phyloP scores from a whole-genome alignment of 1,140 invertebrate species.

The Cyrtorhinus lividipennis region DNA sequence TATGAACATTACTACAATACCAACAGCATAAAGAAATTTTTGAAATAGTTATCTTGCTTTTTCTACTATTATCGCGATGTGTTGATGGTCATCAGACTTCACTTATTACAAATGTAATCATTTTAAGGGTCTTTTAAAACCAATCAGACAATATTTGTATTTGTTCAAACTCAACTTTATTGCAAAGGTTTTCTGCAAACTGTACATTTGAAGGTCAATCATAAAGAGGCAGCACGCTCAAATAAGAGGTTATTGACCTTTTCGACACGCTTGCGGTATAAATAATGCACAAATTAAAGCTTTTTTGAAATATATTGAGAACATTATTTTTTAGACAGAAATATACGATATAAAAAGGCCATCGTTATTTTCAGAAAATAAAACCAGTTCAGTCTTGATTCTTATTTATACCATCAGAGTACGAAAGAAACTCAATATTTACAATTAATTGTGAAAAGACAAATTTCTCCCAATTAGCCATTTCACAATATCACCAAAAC shows the following conservation, averaged over 20 bases:
- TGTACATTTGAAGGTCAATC: neutral
- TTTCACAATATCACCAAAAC: no score
- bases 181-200: neutral
- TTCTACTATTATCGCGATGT: no score
- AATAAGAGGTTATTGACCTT: no score
- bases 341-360: neutral
- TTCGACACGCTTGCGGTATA: neutral
- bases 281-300: constrained; percentile 2
- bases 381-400: constrained; percentile 6
- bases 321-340: constrained; percentile 1
- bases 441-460: no score
- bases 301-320: constrained; percentile 6
- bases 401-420: constrained; percentile 1
- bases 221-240: neutral
- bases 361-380: constrained; percentile 10
- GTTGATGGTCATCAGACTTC: no score
- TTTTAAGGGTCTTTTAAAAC: no score
- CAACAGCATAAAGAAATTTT: no score
- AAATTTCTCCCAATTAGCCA: no score
- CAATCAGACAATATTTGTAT: no score
- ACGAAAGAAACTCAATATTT: constrained; percentile 2
- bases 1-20: no score
- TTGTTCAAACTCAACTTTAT: neutral
- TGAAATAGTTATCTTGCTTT: no score
- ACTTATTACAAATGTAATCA: no score